Base-by-base conservation (phyloP, 2,113 vertebrate genomes). In the Cheilinus undulatus region DNA sequence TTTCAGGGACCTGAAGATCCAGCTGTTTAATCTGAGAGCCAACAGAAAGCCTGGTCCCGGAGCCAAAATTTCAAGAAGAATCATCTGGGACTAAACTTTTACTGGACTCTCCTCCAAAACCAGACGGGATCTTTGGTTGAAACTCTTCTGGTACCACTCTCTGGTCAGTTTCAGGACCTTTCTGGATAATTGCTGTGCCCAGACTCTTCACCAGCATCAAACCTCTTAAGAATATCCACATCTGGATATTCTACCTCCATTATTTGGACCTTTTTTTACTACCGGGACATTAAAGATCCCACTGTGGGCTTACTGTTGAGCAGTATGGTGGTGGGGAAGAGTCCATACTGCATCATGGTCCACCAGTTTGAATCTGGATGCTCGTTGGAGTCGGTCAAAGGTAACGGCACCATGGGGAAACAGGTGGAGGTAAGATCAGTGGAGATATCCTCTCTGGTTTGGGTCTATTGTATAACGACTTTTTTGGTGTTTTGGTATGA, bases 241-340 rank as follows among this genome's bases (percentile, higher is more conserved):
- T 14, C 62, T 59, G 59, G 3, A 11, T 63, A 14, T 26, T 36
- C 12, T 5, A 19, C 15, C 32, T 7, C 40, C 40, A 42, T 5
- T 19, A 36, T 14, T 27, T 24, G 15, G 52, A 22, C 2, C 0
- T 40, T 63, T 22, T 64, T 13, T 49, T 4, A 20, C 20, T 34
- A 0, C 69, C 28, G 54, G 63, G 11, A 10, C 13, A 19, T 30
- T 48, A 40, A 48, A 7, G 58, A 30, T 38, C 49, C 12, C 10
- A 34, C 11, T 12, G 52, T 23, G 46, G 54, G 20, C 15, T 60
- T 27, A 26, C 62, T 34, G 10, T 24, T 42, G 63, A 66, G 58
- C 85, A 77, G 60, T 12, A 89, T 89, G 89, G 85, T 89, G 67
- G 45, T 50, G 1, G 85, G 77, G 22, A 80, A 56, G 63, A 73